Evolutionary conservation across 2,113 vertebrate genomes (phyloP), one percentile per base, ranked within the genome.

Genomic region (Dicaeum eximium): DNA sequence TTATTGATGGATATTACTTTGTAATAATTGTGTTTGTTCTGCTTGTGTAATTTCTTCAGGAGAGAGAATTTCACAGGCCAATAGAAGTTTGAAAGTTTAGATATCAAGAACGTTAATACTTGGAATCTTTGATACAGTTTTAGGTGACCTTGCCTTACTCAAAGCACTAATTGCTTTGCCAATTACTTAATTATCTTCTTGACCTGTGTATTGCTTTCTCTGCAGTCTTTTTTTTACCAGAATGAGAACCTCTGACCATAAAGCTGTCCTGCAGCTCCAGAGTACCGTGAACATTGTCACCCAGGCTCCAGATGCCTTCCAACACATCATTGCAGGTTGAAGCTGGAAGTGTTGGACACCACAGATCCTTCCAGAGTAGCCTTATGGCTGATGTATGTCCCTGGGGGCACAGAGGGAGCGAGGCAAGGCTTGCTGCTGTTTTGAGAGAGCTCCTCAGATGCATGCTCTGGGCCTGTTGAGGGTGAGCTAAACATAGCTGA

Each of bases 11-110:
- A 67, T 90, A 62, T 74, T 25, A 21, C 37, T 85, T 89, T 48
- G 22, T 80, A 92, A 58, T 88, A 73, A 38, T 80, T 77, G 48
- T 85, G 30, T 33, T 77, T 89, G 69, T 96, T 80, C 35, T 94
- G 61, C 53, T 28, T 53, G 20, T 57, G 7, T 69, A 45, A 45
- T 81, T 90, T 93, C 15, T 88, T 80, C 16, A 20, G 22, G 61
- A 78, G 48, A 40, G 30, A 77, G 23, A 60, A 53, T 24, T 82
- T 95, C 60, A 44, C n/a, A 35, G 44, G 45, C 30, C 30, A 72
- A 8, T 54, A 58, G 13, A 42, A 35, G 18, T 62, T 56, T 42
- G 5, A 40, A 85, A 82, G 42, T 25, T 14, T 18, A 56, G 70
- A 22, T 38, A 38, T 69, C n/a, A 80, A 77, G 35, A 70, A 51